These are phyloP conservation scores for Drosophila rellima DNA, from an alignment of 2,888 invertebrate species.

Conservation along the genomic window DNA sequence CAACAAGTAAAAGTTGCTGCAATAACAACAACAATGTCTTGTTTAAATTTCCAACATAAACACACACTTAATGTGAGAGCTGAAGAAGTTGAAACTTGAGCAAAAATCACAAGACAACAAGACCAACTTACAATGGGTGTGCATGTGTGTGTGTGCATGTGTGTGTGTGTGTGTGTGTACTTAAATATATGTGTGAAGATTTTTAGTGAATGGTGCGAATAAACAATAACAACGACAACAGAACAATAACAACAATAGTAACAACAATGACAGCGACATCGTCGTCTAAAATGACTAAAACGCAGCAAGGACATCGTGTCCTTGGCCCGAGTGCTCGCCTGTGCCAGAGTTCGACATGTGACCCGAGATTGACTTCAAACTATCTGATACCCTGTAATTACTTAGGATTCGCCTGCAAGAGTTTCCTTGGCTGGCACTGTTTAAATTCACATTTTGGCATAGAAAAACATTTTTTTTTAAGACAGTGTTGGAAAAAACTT, in stretches of 20 bases:
- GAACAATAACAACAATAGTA: slow-evolving; percentile 16
- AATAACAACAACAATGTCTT: slow-evolving; percentile 42
- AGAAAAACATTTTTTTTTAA: no score
- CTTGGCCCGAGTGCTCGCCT: slow-evolving; percentile 35
- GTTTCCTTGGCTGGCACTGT: not conserved
- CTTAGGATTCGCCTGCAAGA: not conserved
- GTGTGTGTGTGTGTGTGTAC: slow-evolving; percentile 7
- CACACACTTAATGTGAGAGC: slow-evolving; percentile 41
- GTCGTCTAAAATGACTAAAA: slow-evolving; percentile 36
- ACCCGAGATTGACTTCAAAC: slow-evolving; percentile 16
- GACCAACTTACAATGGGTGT: slow-evolving; percentile 27
- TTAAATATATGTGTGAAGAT: slow-evolving; percentile 29
- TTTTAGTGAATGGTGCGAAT: slow-evolving; percentile 37
- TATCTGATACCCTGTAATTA: slow-evolving; percentile 7
- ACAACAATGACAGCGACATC: slow-evolving; percentile 19
- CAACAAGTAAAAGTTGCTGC: slow-evolving; percentile 45
- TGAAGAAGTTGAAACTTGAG: slow-evolving; percentile 36
- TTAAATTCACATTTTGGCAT: not conserved
- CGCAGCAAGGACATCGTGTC: slow-evolving; percentile 36
- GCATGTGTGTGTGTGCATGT: slow-evolving; percentile 8
- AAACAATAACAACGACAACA: slow-evolving; percentile 31
- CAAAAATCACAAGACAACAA: slow-evolving; percentile 48
- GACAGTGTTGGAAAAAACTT: no score
- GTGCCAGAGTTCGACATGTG: slow-evolving; percentile 5
- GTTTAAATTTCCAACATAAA: slow-evolving; percentile 46